A percentile compares a stretch with the other conserved stretches of the same genome.
Evolutionary conservation across 2,113 vertebrate genomes (phyloP).

Genomic region (Scomber scombrus): DNA sequence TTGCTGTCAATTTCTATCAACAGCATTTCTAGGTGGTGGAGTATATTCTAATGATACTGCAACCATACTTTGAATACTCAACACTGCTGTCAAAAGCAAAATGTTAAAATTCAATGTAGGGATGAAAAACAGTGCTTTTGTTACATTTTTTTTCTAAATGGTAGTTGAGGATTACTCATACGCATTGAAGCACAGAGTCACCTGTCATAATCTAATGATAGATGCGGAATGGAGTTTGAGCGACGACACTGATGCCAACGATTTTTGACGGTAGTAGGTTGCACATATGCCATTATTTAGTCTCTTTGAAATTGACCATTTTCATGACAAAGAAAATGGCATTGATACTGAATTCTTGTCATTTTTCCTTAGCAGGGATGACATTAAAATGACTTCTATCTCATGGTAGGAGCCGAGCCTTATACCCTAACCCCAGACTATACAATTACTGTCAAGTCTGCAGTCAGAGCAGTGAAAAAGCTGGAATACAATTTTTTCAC

Average conservation of each 20-base stretch:
- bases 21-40: too few species aligned
- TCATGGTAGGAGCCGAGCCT: slow-evolving; percentile 36
- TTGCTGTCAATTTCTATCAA: too few species aligned
- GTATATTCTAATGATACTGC: too few species aligned
- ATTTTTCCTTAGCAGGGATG: slow-evolving; percentile 33
- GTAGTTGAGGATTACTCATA: neutral
- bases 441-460: slow-evolving; percentile 71
- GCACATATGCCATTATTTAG: neutral
- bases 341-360: slow-evolving; percentile 2
- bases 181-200: neutral
- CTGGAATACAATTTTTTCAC: slow-evolving; percentile 35
- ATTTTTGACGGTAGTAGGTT: neutral
- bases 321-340: slow-evolving; percentile 2
- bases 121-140: too few species aligned
- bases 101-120: too few species aligned
- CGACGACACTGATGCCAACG: neutral
- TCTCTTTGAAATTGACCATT: neutral
- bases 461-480: slow-evolving; percentile 32
- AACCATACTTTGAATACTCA: too few species aligned
- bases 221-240: neutral
- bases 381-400: slow-evolving; percentile 60
- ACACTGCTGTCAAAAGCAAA: too few species aligned
- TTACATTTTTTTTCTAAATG: neutral
- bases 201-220: neutral
- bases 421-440: slow-evolving; percentile 53